Evolutionary conservation across 2,888 invertebrate species (phyloP), one percentile per base, ranked within the genome.

Genomic region (Acleris cristana): DNA sequence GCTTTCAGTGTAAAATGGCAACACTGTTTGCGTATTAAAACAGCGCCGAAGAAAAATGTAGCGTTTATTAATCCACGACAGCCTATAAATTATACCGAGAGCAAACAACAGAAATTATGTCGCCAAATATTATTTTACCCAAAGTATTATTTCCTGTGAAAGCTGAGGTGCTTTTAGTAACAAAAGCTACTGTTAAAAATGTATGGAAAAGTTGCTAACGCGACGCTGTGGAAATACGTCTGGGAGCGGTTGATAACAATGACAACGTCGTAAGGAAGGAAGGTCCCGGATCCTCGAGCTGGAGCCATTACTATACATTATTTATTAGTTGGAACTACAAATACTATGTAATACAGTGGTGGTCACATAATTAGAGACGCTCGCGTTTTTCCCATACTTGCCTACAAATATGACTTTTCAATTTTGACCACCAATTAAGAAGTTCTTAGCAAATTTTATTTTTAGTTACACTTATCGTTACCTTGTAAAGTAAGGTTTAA

Each of bases 21-120:
- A 48, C 48, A 23, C 59, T 59, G 54, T 65, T 56, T 61, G 44
- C 60, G 55, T 61, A 62, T 57, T 57, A 66, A 66, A 65, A 44
- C 14, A 62, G 45, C 56, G 45, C 58, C 48, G 53, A 57, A 62
- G 61, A 66, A 62, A 53, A 66, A 62, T 53, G 14, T 61, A 34
- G 51, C 56, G 52, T 53, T 62, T 66, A 57, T 61, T 62, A 63
- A 67, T 67, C 67, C 67, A 14, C 14, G 54, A 55, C 56, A 26
- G 12, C 61, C 66, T 58, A 57, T 67, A 63, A 67, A 58, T 67
- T 58, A 58, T 48, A 44, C 54, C 30, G 57, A 34, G 57, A 45
- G 30, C 62, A 48, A 67, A 57, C 16, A 62, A 62, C 58, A 54
- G 14, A 54, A 67, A 67, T 63, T 40, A 51, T 58, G 62, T 63